Evolutionary conservation across 2,797 vertebrate species (phyloP).

Genomic region (Poecilia gillii): DNA sequence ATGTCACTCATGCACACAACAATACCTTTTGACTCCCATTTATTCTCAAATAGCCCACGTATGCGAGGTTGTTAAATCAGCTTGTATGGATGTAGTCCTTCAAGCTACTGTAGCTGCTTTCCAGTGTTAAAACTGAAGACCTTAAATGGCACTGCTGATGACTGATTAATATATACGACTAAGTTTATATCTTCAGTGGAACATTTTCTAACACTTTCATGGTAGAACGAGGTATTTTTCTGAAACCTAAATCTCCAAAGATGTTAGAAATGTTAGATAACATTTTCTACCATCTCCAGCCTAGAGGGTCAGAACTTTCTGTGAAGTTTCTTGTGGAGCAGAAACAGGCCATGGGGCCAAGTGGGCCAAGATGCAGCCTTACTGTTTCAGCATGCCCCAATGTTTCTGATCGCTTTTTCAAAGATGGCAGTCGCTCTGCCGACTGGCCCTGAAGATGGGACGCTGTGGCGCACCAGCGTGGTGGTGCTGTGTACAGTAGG

Average conservation of each 20-base stretch:
- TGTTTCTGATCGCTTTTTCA: slow-evolving; percentile 18
- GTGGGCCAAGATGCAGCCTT: slow-evolving; percentile 8
- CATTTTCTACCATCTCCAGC: neutral
- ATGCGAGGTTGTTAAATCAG: neutral
- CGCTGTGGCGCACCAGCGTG: neutral
- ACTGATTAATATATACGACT: neutral
- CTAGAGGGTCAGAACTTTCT: neutral
- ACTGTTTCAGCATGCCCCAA: slow-evolving; percentile 5
- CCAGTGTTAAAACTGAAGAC: neutral
- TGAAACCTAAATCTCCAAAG: neutral
- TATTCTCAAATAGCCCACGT: neutral
- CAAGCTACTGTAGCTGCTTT: neutral
- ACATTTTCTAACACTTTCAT: neutral
- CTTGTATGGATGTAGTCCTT: neutral
- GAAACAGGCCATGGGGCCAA: neutral
- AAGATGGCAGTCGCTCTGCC: neutral
- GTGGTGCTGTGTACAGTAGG: slow-evolving; percentile 10
- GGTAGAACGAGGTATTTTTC: neutral
- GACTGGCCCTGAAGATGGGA: neutral
- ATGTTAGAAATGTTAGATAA: neutral
- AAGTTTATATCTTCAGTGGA: neutral
- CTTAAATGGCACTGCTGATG: neutral
- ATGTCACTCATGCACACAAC: neutral
- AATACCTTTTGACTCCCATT: neutral
- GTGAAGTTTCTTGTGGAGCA: neutral